A percentile compares a stretch with the other conserved stretches of the same genome.
phyloP scores from a whole-genome alignment of 2,113 vertebrate species.

The Climacteris rufus region DNA sequence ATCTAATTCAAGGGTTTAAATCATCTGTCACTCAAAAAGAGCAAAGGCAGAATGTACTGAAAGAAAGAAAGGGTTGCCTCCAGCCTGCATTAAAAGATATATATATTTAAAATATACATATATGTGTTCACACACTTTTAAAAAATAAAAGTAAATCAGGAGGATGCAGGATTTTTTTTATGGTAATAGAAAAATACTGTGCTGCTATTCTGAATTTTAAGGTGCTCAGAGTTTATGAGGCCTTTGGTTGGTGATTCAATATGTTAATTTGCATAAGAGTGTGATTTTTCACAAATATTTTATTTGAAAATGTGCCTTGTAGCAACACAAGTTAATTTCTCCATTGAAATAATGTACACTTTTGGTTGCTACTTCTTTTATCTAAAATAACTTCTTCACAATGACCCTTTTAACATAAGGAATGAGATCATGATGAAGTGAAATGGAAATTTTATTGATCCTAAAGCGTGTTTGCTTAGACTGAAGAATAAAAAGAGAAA shows the following conservation, averaged over 20 bases:
- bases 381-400: background rate
- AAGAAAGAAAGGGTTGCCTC: background rate
- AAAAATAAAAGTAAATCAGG: background rate
- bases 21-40: background rate
- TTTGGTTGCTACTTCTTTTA: fast-evolving
- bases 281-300: background rate
- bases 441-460: slow-evolving; percentile 31
- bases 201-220: background rate
- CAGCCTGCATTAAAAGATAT: background rate
- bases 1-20: background rate
- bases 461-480: background rate
- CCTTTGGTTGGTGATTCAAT: background rate
- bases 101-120: background rate
- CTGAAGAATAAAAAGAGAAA: background rate
- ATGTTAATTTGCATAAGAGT: background rate
- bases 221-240: background rate
- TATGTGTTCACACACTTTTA: fast-evolving
- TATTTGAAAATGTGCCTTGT: background rate
- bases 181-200: background rate
- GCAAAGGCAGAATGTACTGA: background rate
- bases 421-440: background rate
- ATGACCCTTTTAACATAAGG: background rate
- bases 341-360: background rate
- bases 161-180: background rate
- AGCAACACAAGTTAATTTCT: background rate